phyloP scores from a whole-genome alignment of 2,113 vertebrate genomes.

The Poeciliopsis occidentalis region DNA sequence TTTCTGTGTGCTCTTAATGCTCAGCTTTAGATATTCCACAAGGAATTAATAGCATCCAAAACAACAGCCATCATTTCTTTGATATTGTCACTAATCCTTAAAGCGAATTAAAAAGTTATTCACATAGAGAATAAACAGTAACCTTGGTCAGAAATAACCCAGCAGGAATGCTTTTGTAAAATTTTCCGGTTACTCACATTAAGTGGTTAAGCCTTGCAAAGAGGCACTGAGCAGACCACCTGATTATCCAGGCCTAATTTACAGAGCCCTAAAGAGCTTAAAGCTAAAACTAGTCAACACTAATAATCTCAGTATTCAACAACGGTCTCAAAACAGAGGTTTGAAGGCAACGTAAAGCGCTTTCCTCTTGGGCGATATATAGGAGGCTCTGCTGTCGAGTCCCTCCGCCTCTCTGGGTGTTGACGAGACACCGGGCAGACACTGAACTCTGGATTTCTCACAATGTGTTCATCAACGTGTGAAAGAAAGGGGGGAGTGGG shows the following conservation, averaged over 20 bases:
- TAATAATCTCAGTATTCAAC: neutral
- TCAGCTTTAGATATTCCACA: neutral
- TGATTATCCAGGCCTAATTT: neutral
- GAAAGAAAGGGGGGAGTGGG: neutral
- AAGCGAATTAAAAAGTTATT: neutral
- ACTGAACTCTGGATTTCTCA: neutral
- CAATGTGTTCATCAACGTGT: neutral
- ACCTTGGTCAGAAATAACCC: neutral
- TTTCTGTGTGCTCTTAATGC: neutral
- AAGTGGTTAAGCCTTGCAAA: neutral
- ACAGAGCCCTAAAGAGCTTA: neutral
- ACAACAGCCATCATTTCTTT: neutral
- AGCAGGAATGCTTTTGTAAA: neutral
- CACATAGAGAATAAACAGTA: neutral
- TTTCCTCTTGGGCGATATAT: neutral
- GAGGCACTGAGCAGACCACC: neutral
- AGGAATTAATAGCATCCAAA: neutral
- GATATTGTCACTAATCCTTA: neutral
- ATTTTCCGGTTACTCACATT: neutral
- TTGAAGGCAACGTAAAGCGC: neutral
- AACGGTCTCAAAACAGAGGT: neutral
- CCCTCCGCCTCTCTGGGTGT: neutral
- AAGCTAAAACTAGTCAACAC: neutral
- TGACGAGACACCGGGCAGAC: neutral
- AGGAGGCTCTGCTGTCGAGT: neutral